Evolutionary conservation across 2,888 invertebrate species (phyloP).

Genomic region (Sinohyriopsis cumingii): DNA sequence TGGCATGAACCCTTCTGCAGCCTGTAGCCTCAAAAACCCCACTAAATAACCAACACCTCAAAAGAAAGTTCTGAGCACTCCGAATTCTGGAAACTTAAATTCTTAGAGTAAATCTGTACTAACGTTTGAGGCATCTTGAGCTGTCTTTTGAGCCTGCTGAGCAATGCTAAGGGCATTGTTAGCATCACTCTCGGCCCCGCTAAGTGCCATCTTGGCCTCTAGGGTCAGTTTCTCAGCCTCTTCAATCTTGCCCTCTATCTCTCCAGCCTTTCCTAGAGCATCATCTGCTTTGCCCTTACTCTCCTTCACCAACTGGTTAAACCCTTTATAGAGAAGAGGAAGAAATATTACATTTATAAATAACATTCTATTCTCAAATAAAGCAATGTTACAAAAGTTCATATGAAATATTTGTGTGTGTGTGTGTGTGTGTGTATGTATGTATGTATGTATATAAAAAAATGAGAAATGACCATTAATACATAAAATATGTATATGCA

Average conservation of each 20-base stretch:
- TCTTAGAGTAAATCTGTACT: constrained; percentile 17
- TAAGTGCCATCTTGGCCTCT: constrained; percentile 82
- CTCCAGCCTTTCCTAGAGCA: constrained; percentile 83
- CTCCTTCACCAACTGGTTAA: constrained; percentile 90
- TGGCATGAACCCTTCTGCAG: too few species aligned
- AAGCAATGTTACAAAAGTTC: not conserved
- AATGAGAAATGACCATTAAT: too few species aligned
- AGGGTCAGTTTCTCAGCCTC: constrained; percentile 82
- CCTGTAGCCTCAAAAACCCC: too few species aligned
- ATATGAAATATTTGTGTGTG: too few species aligned
- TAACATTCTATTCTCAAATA: not conserved
- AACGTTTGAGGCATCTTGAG: constrained; percentile 85
- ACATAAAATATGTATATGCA: too few species aligned
- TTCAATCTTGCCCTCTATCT: constrained; percentile 81
- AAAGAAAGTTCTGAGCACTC: not conserved
- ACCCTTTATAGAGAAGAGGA: constrained; percentile 74
- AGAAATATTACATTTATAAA: not conserved
- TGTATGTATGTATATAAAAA: too few species aligned
- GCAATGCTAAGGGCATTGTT: constrained; percentile 82
- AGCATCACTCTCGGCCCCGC: constrained; percentile 85
- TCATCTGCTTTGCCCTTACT: constrained; percentile 86
- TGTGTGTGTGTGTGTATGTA: too few species aligned
- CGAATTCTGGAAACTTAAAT: too few species aligned
- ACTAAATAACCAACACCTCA: too few species aligned
- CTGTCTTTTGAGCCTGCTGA: constrained; percentile 84